These are phyloP conservation scores for Alviniconcha marisindica DNA, from an alignment of 1,140 invertebrate species.

Conservation along the genomic window DNA sequence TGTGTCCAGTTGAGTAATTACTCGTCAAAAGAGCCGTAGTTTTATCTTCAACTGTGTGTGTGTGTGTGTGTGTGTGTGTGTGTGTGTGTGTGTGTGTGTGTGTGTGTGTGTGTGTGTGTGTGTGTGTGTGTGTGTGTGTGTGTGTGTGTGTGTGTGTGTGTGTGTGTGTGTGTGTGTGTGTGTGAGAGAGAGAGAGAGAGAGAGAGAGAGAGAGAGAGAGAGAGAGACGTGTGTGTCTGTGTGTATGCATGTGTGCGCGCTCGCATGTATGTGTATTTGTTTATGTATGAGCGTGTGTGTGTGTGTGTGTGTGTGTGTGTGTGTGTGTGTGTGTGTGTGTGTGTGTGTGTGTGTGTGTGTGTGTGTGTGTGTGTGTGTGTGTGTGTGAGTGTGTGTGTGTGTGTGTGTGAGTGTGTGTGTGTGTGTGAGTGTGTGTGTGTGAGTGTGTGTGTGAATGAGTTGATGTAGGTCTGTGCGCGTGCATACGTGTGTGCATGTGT, in stretches of 20 bases:
- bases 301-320: constrained; percentile 8
- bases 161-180: neutral
- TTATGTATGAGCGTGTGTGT: no score
- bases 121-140: constrained; percentile 22
- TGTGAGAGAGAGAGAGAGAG: neutral
- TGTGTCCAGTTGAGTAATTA: no score
- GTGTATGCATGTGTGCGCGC: no score
- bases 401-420: constrained; percentile 1
- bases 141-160: neutral
- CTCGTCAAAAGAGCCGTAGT: no score
- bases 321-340: constrained; percentile 23
- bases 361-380: constrained; percentile 3
- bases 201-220: neutral
- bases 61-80: neutral
- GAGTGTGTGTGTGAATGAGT: neutral
- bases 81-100: constrained; percentile 18
- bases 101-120: constrained; percentile 21
- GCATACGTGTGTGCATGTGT: constrained; percentile 16
- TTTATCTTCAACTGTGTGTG: no score
- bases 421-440: constrained; percentile 5
- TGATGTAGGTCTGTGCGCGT: neutral
- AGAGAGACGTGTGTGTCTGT: neutral
- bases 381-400: neutral
- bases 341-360: constrained; percentile 19
- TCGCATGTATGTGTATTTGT: neutral